Base-by-base conservation (phyloP, 2,888 invertebrate species). In the Teinopalpus imperialis region DNA sequence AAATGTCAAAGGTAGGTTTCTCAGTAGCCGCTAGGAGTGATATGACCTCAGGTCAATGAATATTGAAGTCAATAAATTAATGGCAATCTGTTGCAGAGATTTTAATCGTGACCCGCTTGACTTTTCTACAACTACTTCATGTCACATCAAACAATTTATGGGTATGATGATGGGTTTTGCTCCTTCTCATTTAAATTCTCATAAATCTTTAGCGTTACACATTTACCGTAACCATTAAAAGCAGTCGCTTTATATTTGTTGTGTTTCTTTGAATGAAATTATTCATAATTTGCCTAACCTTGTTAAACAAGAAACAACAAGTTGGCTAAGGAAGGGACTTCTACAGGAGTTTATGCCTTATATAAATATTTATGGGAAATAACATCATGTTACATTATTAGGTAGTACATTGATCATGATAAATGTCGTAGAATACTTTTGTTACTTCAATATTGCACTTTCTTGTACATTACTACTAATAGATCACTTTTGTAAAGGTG, bases 61-160 rank as follows among this genome's bases (percentile, higher is more conserved):
- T 45, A 45, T 45, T 45, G 39, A 37, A 45, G 45, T 40, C 45
- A 45, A 45, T 45, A 45, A 45, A 45, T 45, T 45, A 45, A 34
- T 23, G 45, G 34, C 40, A 23, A 35, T 45, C 34, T 21, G 27
- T 32, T 21, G 39, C 32, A 26, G 32, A 45, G 45, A 45, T 45
- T 29, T 40, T 34, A 40, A 45, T 40, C 27, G 44, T 34, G 45
- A 45, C 45, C 45, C 45, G 34, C 31, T 7, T 64, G 44, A 32
- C 51, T 63, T 58, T 62, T 63, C 59, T 56, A 54, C 56, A 65
- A 70, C 65, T 59, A 65, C 53, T 57, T 59, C 58, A 60, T 71
- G 76, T 72, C 79, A 67, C 65, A 65, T 76, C 69, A 74, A 78
- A 74, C 72, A 79, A 80, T 82, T 81, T 75, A 81, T 73, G 66